Evolutionary conservation across 2,888 invertebrate species (phyloP).

Genomic region (Pteria penguin): DNA sequence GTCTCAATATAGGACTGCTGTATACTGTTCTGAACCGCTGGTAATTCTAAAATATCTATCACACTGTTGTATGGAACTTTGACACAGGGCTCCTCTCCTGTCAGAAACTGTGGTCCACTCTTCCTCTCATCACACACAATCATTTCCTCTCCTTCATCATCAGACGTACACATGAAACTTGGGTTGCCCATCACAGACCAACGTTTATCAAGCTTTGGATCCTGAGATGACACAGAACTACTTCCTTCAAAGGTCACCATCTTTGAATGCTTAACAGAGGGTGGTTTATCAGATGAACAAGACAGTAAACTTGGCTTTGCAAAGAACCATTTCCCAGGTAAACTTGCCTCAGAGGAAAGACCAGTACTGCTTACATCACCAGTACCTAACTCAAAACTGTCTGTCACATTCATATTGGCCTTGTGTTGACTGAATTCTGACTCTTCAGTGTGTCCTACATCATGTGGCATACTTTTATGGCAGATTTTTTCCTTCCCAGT

Average conservation of each 20-base stretch:
- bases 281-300: not conserved
- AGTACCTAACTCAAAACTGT: not conserved
- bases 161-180: not conserved
- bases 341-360: not conserved
- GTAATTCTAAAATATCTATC: too few relatives aligned
- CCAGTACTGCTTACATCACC: not conserved
- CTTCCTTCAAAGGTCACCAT: not conserved
- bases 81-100: not conserved
- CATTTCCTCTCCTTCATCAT: not conserved
- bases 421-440: not conserved
- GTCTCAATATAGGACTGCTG: not conserved
- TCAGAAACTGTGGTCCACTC: not conserved
- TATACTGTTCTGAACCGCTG: too few relatives aligned
- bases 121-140: not conserved
- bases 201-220: not conserved
- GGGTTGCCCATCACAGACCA: conserved; percentile 11
- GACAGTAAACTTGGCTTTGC: not conserved
- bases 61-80: not conserved
- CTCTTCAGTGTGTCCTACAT: not conserved
- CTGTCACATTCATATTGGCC: too few relatives aligned
- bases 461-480: not conserved
- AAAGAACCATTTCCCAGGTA: conserved; percentile 2
- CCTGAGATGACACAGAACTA: not conserved
- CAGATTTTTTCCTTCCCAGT: not conserved
- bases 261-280: not conserved